Conservation (phyloP, 2,888 invertebrate genomes). For the Rhabditophanes sp. region DNA sequence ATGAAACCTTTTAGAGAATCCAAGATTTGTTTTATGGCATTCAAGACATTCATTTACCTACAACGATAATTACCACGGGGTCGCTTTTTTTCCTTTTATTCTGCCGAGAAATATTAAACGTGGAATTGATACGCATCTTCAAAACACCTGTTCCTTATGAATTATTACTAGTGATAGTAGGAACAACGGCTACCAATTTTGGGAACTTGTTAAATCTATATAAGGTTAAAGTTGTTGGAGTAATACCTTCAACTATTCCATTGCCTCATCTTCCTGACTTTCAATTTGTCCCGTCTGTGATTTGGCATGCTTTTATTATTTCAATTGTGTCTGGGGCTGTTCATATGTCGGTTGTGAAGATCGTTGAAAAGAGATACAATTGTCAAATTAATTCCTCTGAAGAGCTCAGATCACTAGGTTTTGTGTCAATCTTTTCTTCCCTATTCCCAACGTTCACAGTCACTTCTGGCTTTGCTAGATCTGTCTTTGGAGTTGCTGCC, state of each 20-base stretch:
- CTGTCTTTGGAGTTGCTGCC: slow-evolving; percentile 36
- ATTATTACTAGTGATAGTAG: slow-evolving; percentile 33
- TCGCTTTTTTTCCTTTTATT: slow-evolving; percentile 29
- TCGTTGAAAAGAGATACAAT: slow-evolving; percentile 39
- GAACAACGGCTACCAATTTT: slow-evolving; percentile 40
- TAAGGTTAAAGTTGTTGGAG: slow-evolving; percentile 33
- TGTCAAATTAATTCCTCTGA: slow-evolving; percentile 35
- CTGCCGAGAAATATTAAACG: slow-evolving; percentile 27
- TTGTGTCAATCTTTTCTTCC: slow-evolving; percentile 37
- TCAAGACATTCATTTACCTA: slow-evolving; percentile 20
- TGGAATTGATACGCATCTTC: slow-evolving; percentile 37
- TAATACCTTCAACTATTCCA: slow-evolving; percentile 32
- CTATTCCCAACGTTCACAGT: slow-evolving; percentile 41
- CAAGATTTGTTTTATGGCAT: slow-evolving; percentile 22
- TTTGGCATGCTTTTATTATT: slow-evolving; percentile 29
- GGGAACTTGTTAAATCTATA: slow-evolving; percentile 33
- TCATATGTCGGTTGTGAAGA: slow-evolving; percentile 37
- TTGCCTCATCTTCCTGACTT: slow-evolving; percentile 33
- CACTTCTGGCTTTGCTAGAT: slow-evolving; percentile 40
- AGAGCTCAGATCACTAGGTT: slow-evolving; percentile 40
- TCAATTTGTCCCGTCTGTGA: slow-evolving; percentile 32
- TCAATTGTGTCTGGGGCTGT: slow-evolving; percentile 37
- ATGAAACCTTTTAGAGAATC: slow-evolving; percentile 17
- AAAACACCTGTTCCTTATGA: slow-evolving; percentile 39
- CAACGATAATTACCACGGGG: slow-evolving; percentile 24